Evolutionary conservation across 2,113 vertebrate genomes (phyloP), one percentile per base, ranked within the genome.

Genomic region (Formicarius rufipectus): DNA sequence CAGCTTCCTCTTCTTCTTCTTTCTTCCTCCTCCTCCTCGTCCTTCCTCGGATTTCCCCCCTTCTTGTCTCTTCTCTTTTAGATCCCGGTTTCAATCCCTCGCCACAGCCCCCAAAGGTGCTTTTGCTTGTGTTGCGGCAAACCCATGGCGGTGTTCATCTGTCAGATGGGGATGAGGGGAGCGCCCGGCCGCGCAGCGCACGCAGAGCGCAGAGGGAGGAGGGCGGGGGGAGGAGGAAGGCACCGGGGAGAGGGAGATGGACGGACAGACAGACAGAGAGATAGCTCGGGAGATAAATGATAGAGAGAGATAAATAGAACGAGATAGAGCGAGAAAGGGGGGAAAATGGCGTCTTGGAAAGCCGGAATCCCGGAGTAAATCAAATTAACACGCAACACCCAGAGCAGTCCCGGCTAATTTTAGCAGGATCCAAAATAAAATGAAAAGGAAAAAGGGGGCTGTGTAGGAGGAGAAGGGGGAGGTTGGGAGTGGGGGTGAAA

Each of bases 131-230:
- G 97, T 96, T 86, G 97, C 95, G 94, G 96, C 94, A 97, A 97
- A 97, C 96, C 97, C 97, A 98, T 98, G 93, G 97, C 93, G 95
- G 90, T 89, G 96, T 97, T 97, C 97, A 98, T 98, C 97, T 98
- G 97, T 98, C 97, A 98, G 95, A 94, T 69, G 44, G 53, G 53
- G 79, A 81, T 95, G n/a, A 95, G 96, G 96, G 95, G 92, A 95
- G 94, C 87, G 50, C 85, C 90, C 93, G 74, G 90, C 96, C 94
- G 84, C 94, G 91, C 97, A 87, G 90, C 82, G 91, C 90, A 92
- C 76, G 95, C 90, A 87, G 93, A 33, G 45, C 78, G 69, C 95
- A 92, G 91, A 86, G 93, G 81, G 89, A 84, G 90, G 89, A 89
- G 90, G 76, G 92, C 76, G 89, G 79, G 87, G 74, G 84, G 79